Conservation (phyloP, 2,797 vertebrate species). For the Adrianichthys oophorus region DNA sequence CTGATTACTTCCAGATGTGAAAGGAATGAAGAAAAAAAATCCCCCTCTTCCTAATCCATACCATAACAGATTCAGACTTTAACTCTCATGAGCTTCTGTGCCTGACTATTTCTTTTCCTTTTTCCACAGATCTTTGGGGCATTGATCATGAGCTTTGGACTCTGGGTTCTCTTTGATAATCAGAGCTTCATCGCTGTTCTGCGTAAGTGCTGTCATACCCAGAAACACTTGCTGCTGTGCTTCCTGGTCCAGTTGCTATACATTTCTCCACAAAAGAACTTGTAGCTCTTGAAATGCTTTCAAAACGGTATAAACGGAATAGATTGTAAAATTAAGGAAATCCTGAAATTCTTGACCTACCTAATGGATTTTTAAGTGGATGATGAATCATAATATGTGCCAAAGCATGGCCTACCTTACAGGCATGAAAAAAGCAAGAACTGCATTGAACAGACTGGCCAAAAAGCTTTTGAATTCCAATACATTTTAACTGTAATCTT, state of each 20-base stretch:
- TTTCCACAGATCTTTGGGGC: slow-evolving; percentile 86
- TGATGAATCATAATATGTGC: slow-evolving; percentile 31
- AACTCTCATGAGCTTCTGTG: not conserved
- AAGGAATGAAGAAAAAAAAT: slow-evolving; percentile 11
- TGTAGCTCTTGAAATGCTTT: slow-evolving; percentile 11
- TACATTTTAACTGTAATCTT: slow-evolving; percentile 13
- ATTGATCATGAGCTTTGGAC: slow-evolving; percentile 90
- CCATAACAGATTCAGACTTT: slow-evolving; percentile 14
- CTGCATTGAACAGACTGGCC: slow-evolving; percentile 18
- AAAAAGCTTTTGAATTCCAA: slow-evolving; percentile 20
- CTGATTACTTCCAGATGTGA: slow-evolving; percentile 57
- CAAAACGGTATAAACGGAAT: slow-evolving; percentile 3
- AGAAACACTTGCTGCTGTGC: not conserved
- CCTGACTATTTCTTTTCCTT: slow-evolving; percentile 31
- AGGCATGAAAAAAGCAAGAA: slow-evolving; percentile 22
- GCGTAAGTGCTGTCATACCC: slow-evolving; percentile 80
- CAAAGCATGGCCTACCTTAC: slow-evolving; percentile 19
- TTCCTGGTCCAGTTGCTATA: slow-evolving; percentile 12
- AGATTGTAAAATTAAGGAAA: slow-evolving; percentile 10
- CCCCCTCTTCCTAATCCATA: slow-evolving; percentile 8
- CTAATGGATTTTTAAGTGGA: slow-evolving; percentile 20
- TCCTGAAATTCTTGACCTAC: slow-evolving; percentile 16
- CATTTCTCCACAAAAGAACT: slow-evolving; percentile 5
- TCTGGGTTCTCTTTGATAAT: slow-evolving; percentile 93
- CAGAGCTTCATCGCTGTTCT: slow-evolving; percentile 91